Base-by-base conservation (phyloP, 2,888 invertebrate genomes). In the Sympetrum striolatum region DNA sequence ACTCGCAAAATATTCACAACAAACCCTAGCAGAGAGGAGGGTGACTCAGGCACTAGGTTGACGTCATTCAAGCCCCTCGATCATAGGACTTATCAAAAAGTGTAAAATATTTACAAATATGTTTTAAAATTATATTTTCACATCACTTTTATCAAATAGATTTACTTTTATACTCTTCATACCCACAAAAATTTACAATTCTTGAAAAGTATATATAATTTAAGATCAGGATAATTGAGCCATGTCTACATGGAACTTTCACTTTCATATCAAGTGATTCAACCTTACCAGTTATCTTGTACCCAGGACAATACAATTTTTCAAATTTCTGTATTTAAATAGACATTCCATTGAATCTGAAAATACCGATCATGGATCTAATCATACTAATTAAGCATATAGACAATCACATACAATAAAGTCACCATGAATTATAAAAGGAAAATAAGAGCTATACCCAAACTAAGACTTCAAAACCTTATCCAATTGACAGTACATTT, bases 41-140 rank as follows among this genome's bases (percentile, higher is more conserved):
- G 86, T 60, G 60, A 60, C 37, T 86, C 86, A 86, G 86, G 86
- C 86, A 86, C 86, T 86, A 86, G 37, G 86, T 86, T 86, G 86
- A 86, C 86, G 31, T 60, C 86, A 86, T 86, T 86, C 86, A 86
- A 86, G 86, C 86, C 86, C 58, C 86, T 60, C 86, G 60, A 60
- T 86, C 86, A 86, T 86, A 86, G 60, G 86, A 86, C 86, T 86
- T 86, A 86, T 86, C 86, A 86, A 86, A 86, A 86, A 86, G 86
- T 86, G 86, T 86, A 86, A 86, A 86, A 86, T 86, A 86, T 86
- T 86, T 86, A 86, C 86, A 86, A 86, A 86, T 86, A 86, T n/a
- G 86, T 86, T 86, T 86, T 58, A 86, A 86, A 86, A 86, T 86
- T 86, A 86, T 86, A 86, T 86, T 60, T 86, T 86, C 58, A 86